Base-by-base conservation (phyloP, 2,113 vertebrate species). In the Phylloscopus trochilus region DNA sequence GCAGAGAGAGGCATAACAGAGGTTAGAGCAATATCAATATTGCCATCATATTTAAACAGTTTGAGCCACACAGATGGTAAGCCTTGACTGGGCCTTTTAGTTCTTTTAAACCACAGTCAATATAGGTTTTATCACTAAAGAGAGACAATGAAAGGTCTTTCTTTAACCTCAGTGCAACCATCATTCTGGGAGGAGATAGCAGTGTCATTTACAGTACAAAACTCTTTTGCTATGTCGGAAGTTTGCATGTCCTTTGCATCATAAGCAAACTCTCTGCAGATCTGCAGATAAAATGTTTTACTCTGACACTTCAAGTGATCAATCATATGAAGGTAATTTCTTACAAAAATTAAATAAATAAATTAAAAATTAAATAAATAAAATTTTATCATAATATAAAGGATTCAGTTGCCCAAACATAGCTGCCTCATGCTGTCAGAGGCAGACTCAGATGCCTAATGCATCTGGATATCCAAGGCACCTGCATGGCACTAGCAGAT, bases 11-110 rank as follows among this genome's bases (percentile, higher is more conserved):
- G 62, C 83, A 81, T 83, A 90, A 87, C 64, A 95, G 93, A 94
- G 90, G 92, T 95, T 93, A 96, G 37, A 90, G n/a, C 35, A 72
- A 92, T 94, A 95, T 88, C 94, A 92, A 37, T 92, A 95, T 53
- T 81, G 79, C 5, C 0, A 78, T 81, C 3, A 0, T 89, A 47
- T 90, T 78, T 90, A 87, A 94, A 95, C 76, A 92, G 81, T 94
- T 84, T 89, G 76, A 95, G 76, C 66, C 76, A 80, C 55, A 46
- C 94, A 96, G 92, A 93, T 95, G 92, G 95, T 72, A 81, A 93
- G 60, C 85, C 56, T 89, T 72, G 55, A 74, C 76, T 55, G 35
- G 89, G 60, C 43, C 64, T 93, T 92, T 93, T 59, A 83, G 76
- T 63, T 89, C 55, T 86, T 86, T 62, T 67, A 84, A 95, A 81